Conservation (phyloP, 2,113 vertebrate genomes). For the Prochilodus magdalenae region DNA sequence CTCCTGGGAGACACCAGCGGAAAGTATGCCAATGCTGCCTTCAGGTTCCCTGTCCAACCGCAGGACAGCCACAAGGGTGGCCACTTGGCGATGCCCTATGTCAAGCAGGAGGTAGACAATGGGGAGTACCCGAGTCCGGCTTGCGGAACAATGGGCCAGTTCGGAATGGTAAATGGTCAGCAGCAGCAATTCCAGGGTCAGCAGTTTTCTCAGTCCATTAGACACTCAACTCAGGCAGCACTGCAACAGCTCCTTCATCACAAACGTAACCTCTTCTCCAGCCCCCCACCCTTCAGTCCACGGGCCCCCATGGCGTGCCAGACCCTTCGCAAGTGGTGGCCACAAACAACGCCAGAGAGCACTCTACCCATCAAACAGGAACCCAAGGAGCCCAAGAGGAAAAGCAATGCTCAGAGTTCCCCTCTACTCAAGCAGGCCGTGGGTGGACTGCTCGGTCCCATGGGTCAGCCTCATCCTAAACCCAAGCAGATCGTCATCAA, state of each 20-base stretch:
- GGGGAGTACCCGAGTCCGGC: slow-evolving; percentile 67
- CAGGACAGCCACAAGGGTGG: slow-evolving; percentile 66
- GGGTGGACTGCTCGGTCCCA: slow-evolving; percentile 61
- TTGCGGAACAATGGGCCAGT: slow-evolving; percentile 68
- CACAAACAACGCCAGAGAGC: slow-evolving; percentile 72
- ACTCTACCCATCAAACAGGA: slow-evolving; percentile 81
- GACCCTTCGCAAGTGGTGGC: slow-evolving; percentile 86
- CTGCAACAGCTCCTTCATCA: slow-evolving; percentile 96
- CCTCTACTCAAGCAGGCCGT: slow-evolving; percentile 73
- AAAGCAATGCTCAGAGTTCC: slow-evolving; percentile 73
- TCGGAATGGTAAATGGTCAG: slow-evolving; percentile 74
- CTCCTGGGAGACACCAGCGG: slow-evolving; percentile 84
- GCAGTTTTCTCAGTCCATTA: slow-evolving; percentile 76
- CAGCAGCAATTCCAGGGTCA: slow-evolving; percentile 68
- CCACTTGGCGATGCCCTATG: slow-evolving; percentile 57
- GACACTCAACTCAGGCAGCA: slow-evolving; percentile 90
- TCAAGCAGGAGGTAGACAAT: slow-evolving; percentile 77
- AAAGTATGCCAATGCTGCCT: slow-evolving; percentile 82
- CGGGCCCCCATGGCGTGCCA: slow-evolving; percentile 67
- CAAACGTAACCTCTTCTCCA: slow-evolving; percentile 91
- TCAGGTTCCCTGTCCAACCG: slow-evolving; percentile 81
- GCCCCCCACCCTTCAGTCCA: slow-evolving; percentile 66
- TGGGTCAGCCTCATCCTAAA: slow-evolving; percentile 73
- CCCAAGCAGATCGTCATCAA: slow-evolving; percentile 91
- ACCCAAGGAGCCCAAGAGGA: slow-evolving; percentile 87